A percentile compares a stretch with the other conserved stretches of the same genome.
phyloP scores from a whole-genome alignment of 2,113 vertebrate species.

The Platysteira castanea region DNA sequence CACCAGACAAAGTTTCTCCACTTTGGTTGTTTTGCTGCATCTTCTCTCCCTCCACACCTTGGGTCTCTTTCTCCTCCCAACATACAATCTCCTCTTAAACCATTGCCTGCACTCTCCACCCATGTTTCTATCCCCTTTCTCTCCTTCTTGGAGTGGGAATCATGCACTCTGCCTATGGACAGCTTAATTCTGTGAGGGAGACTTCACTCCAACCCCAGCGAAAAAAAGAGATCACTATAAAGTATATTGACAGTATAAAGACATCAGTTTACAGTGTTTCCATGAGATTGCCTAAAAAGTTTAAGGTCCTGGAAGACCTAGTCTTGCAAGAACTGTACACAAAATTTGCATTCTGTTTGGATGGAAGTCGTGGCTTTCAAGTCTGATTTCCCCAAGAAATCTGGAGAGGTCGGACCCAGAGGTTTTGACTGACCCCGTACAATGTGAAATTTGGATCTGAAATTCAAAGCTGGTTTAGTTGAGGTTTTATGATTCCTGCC shows the following conservation, averaged over 20 bases:
- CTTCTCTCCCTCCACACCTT: not conserved
- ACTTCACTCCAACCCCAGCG: not conserved
- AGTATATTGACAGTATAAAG: not conserved
- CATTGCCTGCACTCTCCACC: not conserved
- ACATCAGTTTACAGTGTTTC: not conserved
- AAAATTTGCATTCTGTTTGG: not conserved
- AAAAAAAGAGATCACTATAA: not conserved
- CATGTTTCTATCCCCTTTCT: not conserved
- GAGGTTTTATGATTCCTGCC: constrained; percentile 30
- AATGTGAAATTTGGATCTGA: not conserved
- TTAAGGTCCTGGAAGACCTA: not conserved
- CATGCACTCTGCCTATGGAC: not conserved
- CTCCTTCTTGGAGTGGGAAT: not conserved
- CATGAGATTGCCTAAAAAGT: not conserved
- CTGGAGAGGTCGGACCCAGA: not conserved
- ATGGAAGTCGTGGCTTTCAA: not conserved
- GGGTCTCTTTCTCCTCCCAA: not conserved
- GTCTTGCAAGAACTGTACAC: not conserved
- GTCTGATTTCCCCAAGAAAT: not conserved
- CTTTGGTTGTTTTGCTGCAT: rapidly evolving
- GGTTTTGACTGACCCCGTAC: not conserved
- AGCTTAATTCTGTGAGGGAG: not conserved
- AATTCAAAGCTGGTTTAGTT: constrained; percentile 23
- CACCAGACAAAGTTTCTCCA: not conserved
- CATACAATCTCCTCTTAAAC: not conserved